These are phyloP conservation scores for Sebastes alutus DNA, from an alignment of 2,797 vertebrate genomes.

Conservation along the genomic window DNA sequence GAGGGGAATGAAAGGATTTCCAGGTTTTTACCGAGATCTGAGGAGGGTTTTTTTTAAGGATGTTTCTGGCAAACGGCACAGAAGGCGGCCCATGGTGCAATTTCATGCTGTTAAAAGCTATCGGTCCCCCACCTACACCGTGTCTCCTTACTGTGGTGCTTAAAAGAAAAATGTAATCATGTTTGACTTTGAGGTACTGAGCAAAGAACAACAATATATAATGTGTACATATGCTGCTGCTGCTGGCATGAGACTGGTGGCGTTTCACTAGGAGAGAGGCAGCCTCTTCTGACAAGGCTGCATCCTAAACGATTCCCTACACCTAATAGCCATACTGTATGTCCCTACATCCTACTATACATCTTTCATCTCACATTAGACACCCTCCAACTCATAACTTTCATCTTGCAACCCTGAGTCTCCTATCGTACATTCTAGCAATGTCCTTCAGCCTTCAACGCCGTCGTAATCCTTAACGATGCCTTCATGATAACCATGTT, in stretches of 20 bases:
- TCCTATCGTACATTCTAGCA: not conserved
- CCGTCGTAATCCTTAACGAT: not conserved
- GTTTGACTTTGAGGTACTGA: conserved; percentile 33
- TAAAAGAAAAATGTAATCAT: conserved; percentile 21
- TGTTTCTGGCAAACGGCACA: conserved; percentile 44
- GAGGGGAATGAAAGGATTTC: conserved; percentile 67
- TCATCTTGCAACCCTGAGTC: not conserved
- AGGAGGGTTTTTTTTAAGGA: conserved; percentile 14
- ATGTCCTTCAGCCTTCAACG: not conserved
- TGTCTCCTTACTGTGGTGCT: conserved; percentile 6
- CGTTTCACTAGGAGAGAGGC: not conserved
- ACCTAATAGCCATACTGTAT: not conserved
- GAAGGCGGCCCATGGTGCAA: conserved; percentile 15
- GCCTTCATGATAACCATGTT: not conserved
- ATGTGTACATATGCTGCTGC: not conserved
- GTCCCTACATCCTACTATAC: not conserved
- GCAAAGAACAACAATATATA: conserved; percentile 8
- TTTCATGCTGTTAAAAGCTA: conserved; percentile 33
- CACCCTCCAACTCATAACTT: not conserved
- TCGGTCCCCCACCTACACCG: conserved; percentile 10
- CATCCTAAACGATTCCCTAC: not conserved
- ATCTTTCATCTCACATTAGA: not conserved
- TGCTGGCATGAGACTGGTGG: not conserved
- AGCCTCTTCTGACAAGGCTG: not conserved
- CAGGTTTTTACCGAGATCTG: conserved; percentile 65